Base-by-base conservation (phyloP, 2,888 invertebrate genomes). In the Odontomyia ornata region DNA sequence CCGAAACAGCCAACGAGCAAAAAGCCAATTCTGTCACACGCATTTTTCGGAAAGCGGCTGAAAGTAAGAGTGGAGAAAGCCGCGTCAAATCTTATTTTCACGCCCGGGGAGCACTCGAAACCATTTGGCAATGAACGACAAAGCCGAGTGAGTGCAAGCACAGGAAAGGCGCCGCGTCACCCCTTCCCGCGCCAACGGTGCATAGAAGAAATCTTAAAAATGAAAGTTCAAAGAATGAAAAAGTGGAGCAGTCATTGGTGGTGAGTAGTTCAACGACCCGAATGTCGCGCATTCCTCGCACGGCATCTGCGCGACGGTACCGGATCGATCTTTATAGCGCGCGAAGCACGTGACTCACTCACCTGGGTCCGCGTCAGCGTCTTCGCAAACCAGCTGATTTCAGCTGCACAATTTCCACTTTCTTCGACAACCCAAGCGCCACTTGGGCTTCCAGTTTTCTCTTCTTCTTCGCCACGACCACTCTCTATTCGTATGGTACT, bases 21-120 rank as follows among this genome's bases (percentile, higher is more conserved):
- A 36, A 65, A 65, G 36, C 9, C 18, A 36, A 36, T 65, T 65
- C 27, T 27, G 27, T 43, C 65, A 36, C n/a, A 36, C 64, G 15
- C 9, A 65, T 36, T 52, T 18, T 65, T 21, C 36, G 30, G 21
- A 65, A 65, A 65, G 18, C 21, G 30, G 36, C 65, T 7, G 65
- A 65, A 65, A 65, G 65, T 65, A 65, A 65, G 36, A 65, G 65
- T 65, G n/a, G 65, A 65, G 65, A 65, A 65, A 65, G 65, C 36
- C 28, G 28, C 27, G 28, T n/a, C 9, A 65, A 64, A 36, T 65
- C 36, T 65, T 36, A 65, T 18, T 65, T 28, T 65, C 65, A 65
- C 65, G 36, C 65, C 65, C 28, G 65, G 27, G 65, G 36, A 65
- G 36, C 18, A 65, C 65, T 28, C 18, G 11, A 36, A 1, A 15